These are phyloP conservation scores for Embiotoca jacksoni DNA, from an alignment of 2,113 vertebrate genomes.

Conservation along the genomic window DNA sequence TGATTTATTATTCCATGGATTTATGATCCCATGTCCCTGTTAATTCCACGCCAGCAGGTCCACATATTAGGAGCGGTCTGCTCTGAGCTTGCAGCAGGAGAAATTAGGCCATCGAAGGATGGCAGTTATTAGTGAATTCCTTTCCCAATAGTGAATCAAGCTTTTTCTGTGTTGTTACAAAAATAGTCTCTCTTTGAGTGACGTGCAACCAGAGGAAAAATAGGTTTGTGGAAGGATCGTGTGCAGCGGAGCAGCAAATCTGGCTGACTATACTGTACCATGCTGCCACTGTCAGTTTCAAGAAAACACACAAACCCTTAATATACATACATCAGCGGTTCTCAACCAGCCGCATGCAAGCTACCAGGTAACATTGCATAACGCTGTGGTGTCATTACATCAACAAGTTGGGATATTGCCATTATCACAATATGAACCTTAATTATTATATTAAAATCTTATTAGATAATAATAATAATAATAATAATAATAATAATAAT, in stretches of 20 bases:
- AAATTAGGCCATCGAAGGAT: conserved; percentile 72
- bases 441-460: too few species aligned
- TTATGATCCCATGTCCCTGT: background rate
- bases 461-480: too few species aligned
- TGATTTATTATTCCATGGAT: background rate
- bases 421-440: too few species aligned
- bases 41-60: background rate
- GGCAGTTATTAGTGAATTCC: conserved; percentile 56
- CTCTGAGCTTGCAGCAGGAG: conserved; percentile 47
- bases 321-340: too few species aligned
- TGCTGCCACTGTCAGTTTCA: conserved; percentile 14
- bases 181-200: conserved; percentile 69
- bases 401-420: too few species aligned
- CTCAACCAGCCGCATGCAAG: too few species aligned
- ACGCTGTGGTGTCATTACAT: too few species aligned
- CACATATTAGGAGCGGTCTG: conserved; percentile 26
- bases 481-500: too few species aligned
- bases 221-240: conserved; percentile 45
- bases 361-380: too few species aligned
- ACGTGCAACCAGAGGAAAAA: conserved; percentile 11
- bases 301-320: background rate
- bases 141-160: conserved; percentile 54
- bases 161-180: conserved; percentile 57
- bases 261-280: background rate
- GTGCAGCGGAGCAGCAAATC: conserved; percentile 52